phyloP scores from a whole-genome alignment of 2,888 invertebrate species.

The Ditula angustiorana region DNA sequence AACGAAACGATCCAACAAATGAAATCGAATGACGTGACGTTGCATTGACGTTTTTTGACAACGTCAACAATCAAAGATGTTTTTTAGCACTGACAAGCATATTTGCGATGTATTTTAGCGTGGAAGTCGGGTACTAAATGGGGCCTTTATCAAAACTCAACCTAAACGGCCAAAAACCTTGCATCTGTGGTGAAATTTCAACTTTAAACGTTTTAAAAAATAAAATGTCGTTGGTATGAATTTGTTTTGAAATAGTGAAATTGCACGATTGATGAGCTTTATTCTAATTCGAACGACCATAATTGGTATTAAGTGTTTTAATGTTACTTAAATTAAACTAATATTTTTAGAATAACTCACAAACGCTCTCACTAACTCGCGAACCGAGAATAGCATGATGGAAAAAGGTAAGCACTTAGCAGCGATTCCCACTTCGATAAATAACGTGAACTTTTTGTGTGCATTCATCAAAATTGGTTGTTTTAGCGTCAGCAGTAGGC shows the following conservation, averaged over 20 bases:
- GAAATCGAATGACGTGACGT: constrained; percentile 35
- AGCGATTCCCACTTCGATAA: neutral
- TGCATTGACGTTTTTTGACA: constrained; percentile 47
- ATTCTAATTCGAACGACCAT: no score
- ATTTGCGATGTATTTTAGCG: neutral
- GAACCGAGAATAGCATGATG: constrained; percentile 9
- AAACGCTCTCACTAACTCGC: neutral
- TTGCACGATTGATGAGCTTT: no score
- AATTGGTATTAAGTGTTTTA: neutral
- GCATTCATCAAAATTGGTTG: neutral
- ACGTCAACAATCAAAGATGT: constrained; percentile 51
- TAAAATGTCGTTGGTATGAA: neutral
- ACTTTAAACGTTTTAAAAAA: neutral
- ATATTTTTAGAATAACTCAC: no score
- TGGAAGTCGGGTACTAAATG: neutral
- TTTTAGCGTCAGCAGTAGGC: constrained; percentile 51
- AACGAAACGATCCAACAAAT: constrained; percentile 43
- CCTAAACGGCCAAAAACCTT: neutral
- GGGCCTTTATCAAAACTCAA: neutral
- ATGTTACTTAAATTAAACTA: no score
- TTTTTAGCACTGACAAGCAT: neutral
- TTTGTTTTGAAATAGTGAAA: neutral
- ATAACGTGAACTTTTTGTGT: neutral
- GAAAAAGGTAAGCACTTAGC: constrained; percentile 23
- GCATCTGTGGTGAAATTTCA: neutral